A percentile compares a stretch with the other conserved stretches of the same genome.
phyloP scores from a whole-genome alignment of 2,797 vertebrate species.

The Sebastes baramenuke region DNA sequence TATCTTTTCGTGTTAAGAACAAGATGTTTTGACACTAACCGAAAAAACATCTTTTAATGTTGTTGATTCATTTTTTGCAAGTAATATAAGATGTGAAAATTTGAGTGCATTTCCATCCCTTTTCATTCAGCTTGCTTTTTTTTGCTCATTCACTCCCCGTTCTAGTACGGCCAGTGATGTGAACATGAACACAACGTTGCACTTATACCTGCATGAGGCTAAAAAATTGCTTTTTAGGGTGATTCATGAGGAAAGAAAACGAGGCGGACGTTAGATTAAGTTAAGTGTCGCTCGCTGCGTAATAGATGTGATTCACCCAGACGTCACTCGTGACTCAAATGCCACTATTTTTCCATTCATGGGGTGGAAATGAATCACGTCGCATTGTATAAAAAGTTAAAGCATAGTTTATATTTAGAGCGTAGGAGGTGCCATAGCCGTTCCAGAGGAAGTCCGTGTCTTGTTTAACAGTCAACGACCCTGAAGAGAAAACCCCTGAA shows the following conservation, averaged over 20 bases:
- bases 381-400: conserved; percentile 1
- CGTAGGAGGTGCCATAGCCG: not conserved
- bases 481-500: not conserved
- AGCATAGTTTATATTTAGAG: not conserved
- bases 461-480: not conserved
- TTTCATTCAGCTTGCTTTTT: conserved; percentile 4
- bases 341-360: conserved; percentile 20
- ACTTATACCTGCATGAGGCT: not conserved
- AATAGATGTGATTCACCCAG: conserved; percentile 43
- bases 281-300: conserved; percentile 6
- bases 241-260: conserved; percentile 5
- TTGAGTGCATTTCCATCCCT: not conserved
- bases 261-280: conserved; percentile 10
- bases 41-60: not conserved
- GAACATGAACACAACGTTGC: not conserved
- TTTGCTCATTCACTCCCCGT: not conserved
- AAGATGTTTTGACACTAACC: not conserved
- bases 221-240: not conserved
- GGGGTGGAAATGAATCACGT: conserved; percentile 33
- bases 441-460: not conserved
- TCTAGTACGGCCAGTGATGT: not conserved
- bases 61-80: not conserved
- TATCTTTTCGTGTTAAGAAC: not conserved
- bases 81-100: not conserved
- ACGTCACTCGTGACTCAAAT: conserved; percentile 25